Base-by-base conservation (phyloP, 92 coral and sea anemone genomes). In the Plumapathes pennacea region DNA sequence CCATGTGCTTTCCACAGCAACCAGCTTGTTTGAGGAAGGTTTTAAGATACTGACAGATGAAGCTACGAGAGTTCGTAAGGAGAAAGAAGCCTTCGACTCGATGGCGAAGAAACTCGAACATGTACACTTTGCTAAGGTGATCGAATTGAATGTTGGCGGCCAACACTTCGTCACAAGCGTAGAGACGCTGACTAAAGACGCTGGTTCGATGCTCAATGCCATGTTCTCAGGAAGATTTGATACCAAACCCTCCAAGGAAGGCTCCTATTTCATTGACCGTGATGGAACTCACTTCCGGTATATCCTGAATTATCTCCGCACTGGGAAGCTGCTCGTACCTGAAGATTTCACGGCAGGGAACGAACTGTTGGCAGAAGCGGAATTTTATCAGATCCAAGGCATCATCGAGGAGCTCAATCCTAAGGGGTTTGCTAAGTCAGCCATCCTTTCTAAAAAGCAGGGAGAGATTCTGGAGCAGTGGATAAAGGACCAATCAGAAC, bases 231-330 rank as follows among this genome's bases (percentile, higher is more conserved):
- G 57, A 2, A 36, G 75, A 33, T 80, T 80, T 50, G 76, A 64
- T 50, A 60, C 78, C 1, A 41, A 72, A 31, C 66, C 86, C 6
- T 51, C 52, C n/a, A 76, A 80, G 36, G 86, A 72, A 18, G 80
- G 86, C 29, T 42, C 70, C 25, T 79, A 63, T 50, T 79, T 79
- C 31, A 70, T 80, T 7, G 86, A 80, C 50, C 80, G 86, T 25
- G 81, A 72, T 50, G 86, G 86, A 4, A 80, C 80, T 5, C 70
- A 72, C 59, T 80, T 80, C 70, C 73, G 86, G 60, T 74, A 28
- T 62, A 74, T 81, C 30, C 52, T 81, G 29, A 81, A 81, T 14
- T 73, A 66, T 46, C 69, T 73, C 5, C 70, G 88, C 29, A 73
- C 88, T 1, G 88, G 77, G 2, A 69, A 65, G 63, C 88, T 81